Evolutionary conservation across 2,113 vertebrate species (phyloP).

Genomic region (Cochlearius cochlearius): DNA sequence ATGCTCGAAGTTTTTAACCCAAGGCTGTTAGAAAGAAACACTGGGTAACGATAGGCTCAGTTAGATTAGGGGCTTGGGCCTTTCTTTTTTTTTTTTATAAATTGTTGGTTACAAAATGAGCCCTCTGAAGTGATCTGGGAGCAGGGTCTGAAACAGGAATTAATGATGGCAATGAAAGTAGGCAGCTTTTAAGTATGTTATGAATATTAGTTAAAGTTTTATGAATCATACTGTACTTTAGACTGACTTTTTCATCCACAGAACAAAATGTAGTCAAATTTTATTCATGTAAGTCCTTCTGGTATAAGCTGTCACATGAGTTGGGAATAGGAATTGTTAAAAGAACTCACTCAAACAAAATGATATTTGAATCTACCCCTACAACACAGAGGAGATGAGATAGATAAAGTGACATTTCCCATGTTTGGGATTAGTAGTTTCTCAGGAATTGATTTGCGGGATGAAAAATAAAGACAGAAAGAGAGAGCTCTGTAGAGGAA

Average conservation of each 20-base stretch:
- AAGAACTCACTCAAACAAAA: neutral
- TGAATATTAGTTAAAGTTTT: constrained; percentile 5
- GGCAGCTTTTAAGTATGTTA: neutral
- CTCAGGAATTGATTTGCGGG: neutral
- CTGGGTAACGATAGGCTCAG: neutral
- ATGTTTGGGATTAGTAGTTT: neutral
- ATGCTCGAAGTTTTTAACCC: neutral
- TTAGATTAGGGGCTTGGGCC: neutral
- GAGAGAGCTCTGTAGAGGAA: neutral
- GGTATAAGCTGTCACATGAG: neutral
- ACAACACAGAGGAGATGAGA: neutral
- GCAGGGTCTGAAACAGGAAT: neutral
- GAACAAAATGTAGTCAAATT: neutral
- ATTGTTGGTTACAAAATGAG: neutral
- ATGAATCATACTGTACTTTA: neutral
- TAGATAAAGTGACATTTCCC: neutral
- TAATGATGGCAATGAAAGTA: neutral
- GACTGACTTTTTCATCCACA: neutral
- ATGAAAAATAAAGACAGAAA: neutral
- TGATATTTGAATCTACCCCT: neutral
- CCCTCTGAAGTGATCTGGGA: neutral
- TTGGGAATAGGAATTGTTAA: neutral
- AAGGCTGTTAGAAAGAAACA: neutral
- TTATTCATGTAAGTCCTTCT: neutral
- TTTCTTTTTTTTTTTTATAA: neutral